A percentile compares a stretch with the other conserved stretches of the same genome.
Conservation (phyloP, 2,113 vertebrate species). For the Nipponia nippon region DNA sequence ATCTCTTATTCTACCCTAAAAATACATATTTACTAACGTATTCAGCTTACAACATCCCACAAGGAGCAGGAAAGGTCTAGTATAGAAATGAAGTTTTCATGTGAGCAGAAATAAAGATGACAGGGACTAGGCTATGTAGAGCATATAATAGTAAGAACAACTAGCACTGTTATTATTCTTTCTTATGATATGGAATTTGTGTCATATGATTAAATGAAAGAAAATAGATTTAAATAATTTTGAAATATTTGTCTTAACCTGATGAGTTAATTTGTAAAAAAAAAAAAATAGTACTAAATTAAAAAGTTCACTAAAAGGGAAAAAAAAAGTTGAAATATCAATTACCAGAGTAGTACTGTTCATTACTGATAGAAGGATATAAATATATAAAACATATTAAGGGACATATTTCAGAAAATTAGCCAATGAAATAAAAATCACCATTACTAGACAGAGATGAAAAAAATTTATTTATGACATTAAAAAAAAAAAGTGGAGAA, state of each 20-base stretch:
- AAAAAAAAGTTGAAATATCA: background rate
- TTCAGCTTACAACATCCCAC: background rate
- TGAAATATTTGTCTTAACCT: background rate
- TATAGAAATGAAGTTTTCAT: background rate
- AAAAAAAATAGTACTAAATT: background rate
- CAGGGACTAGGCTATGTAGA: background rate
- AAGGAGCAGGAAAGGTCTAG: background rate
- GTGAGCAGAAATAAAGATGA: background rate
- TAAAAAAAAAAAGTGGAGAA: background rate
- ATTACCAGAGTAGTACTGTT: background rate
- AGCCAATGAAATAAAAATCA: background rate
- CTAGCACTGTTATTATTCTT: background rate
- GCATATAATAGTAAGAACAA: background rate
- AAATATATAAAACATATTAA: background rate
- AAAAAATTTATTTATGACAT: background rate
- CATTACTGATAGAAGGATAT: background rate
- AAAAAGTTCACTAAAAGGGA: background rate
- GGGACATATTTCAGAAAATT: background rate
- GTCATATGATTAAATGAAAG: background rate
- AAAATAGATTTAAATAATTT: background rate
- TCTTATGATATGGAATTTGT: background rate
- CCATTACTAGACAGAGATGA: background rate
- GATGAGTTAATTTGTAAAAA: background rate
- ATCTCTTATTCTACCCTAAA: background rate
- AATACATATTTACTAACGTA: rapidly evolving